phyloP scores from a whole-genome alignment of 2,113 vertebrate genomes.

The Pitta sordida region DNA sequence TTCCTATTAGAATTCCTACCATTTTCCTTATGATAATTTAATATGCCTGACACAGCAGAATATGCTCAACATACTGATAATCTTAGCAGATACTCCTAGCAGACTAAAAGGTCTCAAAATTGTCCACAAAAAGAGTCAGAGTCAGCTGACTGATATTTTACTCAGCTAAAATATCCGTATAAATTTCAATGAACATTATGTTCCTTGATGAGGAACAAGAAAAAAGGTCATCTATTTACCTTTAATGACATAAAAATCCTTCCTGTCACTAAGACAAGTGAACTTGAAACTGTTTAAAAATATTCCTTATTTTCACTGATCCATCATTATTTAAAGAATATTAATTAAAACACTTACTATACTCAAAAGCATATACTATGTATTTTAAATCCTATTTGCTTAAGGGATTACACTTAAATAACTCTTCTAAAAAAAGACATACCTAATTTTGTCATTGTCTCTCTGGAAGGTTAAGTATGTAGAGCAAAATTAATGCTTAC shows the following conservation, averaged over 20 bases:
- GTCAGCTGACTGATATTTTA: not conserved
- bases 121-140: not conserved
- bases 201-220: not conserved
- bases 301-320: not conserved
- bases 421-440: conserved; percentile 27
- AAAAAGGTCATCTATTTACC: not conserved
- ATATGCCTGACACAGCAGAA: not conserved
- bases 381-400: conserved; percentile 21
- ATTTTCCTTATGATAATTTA: not conserved
- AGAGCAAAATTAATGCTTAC: conserved; percentile 26
- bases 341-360: conserved; percentile 4
- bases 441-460: conserved; percentile 42
- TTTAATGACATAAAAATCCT: not conserved
- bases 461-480: conserved; percentile 30
- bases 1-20: not conserved
- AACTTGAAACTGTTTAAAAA: not conserved
- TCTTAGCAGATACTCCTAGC: not conserved
- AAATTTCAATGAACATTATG: not conserved
- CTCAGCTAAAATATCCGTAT: not conserved
- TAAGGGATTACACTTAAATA: conserved; percentile 29
- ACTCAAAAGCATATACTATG: not conserved
- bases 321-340: conserved; percentile 7
- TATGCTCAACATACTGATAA: not conserved
- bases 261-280: not conserved
- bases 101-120: not conserved